These are phyloP conservation scores for Heteractis magnifica DNA, from an alignment of 92 coral and sea anemone genomes.

Conservation along the genomic window DNA sequence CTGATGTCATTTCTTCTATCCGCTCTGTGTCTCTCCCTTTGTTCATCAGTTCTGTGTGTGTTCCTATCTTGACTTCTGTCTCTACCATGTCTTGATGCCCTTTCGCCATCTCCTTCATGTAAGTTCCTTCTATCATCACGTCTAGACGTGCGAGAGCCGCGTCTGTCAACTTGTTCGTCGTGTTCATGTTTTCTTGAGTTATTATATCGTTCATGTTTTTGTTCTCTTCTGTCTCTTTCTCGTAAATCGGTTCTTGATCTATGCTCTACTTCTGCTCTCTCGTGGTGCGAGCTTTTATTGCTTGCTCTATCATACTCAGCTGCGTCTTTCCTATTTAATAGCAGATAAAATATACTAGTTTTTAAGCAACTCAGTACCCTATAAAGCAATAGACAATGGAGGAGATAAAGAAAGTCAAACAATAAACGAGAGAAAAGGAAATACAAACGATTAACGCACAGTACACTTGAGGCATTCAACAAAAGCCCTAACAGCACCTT, in stretches of 20 bases:
- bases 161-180: not conserved
- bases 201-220: not conserved
- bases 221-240: slow-evolving; percentile 21
- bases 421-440: not conserved
- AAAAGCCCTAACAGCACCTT: not conserved
- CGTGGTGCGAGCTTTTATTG: not conserved
- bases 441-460: not conserved
- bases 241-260: not conserved
- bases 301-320: not conserved
- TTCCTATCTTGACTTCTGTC: slow-evolving; percentile 4
- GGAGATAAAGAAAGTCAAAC: too few species aligned
- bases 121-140: slow-evolving; percentile 7
- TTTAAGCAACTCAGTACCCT: too few species aligned
- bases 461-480: not conserved
- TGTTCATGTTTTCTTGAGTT: slow-evolving; percentile 13
- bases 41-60: not conserved
- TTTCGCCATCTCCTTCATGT: not conserved
- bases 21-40: not conserved
- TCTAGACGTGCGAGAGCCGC: not conserved
- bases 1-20: not conserved
- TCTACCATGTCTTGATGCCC: not conserved
- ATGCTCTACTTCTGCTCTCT: not conserved
- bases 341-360: too few species aligned
- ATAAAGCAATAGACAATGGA: too few species aligned
- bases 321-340: not conserved